Conservation (phyloP, 2,113 vertebrate genomes). For the Amphiprion ocellaris region DNA sequence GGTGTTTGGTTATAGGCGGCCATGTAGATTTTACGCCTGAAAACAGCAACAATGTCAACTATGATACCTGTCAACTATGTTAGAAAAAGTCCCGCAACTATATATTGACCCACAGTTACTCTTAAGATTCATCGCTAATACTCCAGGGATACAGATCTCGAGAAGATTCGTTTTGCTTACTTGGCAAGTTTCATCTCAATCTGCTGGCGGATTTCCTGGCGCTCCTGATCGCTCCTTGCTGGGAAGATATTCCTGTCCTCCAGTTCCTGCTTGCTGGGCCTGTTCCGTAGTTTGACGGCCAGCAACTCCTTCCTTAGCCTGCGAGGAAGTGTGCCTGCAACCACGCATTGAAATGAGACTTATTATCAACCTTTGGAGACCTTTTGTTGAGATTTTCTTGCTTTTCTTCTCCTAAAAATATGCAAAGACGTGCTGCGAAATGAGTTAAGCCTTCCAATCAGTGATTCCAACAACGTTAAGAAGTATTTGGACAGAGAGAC, state of each 20-base stretch:
- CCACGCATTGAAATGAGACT: conserved; percentile 22
- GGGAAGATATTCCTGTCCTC: conserved; percentile 98
- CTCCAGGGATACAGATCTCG: background rate
- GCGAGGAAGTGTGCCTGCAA: conserved; percentile 93
- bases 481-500: background rate
- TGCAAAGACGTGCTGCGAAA: background rate
- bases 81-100: no score
- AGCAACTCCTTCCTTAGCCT: conserved; percentile 97
- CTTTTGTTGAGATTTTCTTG: background rate
- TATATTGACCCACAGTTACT: no score
- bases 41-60: no score
- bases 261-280: conserved; percentile 96
- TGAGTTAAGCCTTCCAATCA: background rate
- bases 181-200: conserved; percentile 98
- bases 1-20: no score
- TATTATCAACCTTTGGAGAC: background rate
- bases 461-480: background rate
- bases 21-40: no score
- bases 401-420: background rate
- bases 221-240: conserved; percentile 93
- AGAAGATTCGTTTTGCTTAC: conserved; percentile 82
- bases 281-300: conserved; percentile 94
- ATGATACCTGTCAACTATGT: no score
- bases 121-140: no score
- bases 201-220: conserved; percentile 97